Evolutionary conservation across 2,888 invertebrate species (phyloP), one percentile per base, ranked within the genome.

Genomic region (Iselma pallidipennis): DNA sequence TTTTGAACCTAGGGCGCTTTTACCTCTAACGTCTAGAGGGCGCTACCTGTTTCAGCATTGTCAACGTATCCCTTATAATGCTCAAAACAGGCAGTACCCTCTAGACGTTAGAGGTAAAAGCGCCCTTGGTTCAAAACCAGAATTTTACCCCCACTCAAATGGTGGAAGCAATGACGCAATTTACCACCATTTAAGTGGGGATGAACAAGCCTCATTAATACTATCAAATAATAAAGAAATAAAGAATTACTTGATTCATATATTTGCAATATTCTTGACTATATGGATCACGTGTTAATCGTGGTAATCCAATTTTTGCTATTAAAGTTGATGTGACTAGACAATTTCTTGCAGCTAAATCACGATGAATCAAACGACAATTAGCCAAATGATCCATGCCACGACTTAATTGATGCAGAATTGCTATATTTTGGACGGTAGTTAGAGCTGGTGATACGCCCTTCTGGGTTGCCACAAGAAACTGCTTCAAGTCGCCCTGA

Each of bases 401-500:
- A 2, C 88, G 83, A 0, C 94, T 92, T 28, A 96, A 87, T 77
- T 96, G 93, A 62, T 88, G 86, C 0, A 88, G 87, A 1, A 93
- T 82, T 19, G 88, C 85, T 1, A 90, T 83, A 23, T 88, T 84
- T 80, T 93, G 92, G 4, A 85, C 83, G 2, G 87, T 83, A 2
- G 87, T 87, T 0, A 96, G 83, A n/a, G 85, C 89, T 60, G 85
- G 91, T 80, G 76, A 85, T 21, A 65, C 74, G 4, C 77, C 81
- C 57, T 78, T 83, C 31, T 86, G 84, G 0, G 89, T 89, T 10
- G 93, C 91, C 55, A 90, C 81, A 21, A 94, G 85, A 84, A 91
- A 96, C 83, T 93, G 95, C 74, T 96, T 96, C 55, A 97, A 84
- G 80, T 96, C 96, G 5, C 96, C 96, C 94, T 94, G 80, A 58